A percentile compares a stretch with the other conserved stretches of the same genome.
Conservation (phyloP, 1,140 invertebrate genomes). For the Drosophila repleta region DNA sequence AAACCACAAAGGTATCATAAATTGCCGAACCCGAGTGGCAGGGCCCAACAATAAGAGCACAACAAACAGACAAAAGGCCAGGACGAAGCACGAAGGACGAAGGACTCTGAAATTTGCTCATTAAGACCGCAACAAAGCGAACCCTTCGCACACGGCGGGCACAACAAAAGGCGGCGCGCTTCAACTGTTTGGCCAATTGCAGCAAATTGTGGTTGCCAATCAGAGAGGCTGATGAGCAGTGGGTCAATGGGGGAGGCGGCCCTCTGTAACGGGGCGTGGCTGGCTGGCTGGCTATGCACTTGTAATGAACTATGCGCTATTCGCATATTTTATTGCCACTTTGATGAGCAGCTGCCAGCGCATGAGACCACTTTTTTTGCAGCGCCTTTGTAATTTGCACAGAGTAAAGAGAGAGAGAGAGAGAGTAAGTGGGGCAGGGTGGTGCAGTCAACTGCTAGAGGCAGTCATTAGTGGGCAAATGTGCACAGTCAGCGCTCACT, state of each 20-base stretch:
- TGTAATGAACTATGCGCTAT: conserved; percentile 59
- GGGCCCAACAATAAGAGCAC: conserved; percentile 5
- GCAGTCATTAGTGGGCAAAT: conserved; percentile 46
- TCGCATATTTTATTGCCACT: conserved; percentile 77
- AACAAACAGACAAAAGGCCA: conserved; percentile 18
- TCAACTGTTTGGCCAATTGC: conserved; percentile 50
- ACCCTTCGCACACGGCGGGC: conserved; percentile 21
- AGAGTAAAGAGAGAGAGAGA: not conserved
- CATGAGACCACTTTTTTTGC: conserved; percentile 53
- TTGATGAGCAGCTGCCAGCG: conserved; percentile 58
- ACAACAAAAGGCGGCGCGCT: conserved; percentile 37
- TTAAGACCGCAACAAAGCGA: conserved; percentile 74
- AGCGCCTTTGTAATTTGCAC: conserved; percentile 49
- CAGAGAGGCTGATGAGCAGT: not conserved
- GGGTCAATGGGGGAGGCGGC: not conserved
- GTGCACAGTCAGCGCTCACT: conserved; percentile 39
- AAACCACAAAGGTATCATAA: conserved; percentile 82
- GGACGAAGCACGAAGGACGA: too few relatives aligned
- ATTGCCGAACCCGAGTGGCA: conserved; percentile 52
- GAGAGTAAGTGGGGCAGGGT: not conserved
- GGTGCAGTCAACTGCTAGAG: conserved; percentile 1
- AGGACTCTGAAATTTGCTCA: conserved; percentile 60
- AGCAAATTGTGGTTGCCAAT: conserved; percentile 42
- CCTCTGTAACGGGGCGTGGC: too few relatives aligned
- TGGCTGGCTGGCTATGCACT: conserved; percentile 1